phyloP scores from a whole-genome alignment of 1,140 invertebrate species.

The Pissodes strobi region DNA sequence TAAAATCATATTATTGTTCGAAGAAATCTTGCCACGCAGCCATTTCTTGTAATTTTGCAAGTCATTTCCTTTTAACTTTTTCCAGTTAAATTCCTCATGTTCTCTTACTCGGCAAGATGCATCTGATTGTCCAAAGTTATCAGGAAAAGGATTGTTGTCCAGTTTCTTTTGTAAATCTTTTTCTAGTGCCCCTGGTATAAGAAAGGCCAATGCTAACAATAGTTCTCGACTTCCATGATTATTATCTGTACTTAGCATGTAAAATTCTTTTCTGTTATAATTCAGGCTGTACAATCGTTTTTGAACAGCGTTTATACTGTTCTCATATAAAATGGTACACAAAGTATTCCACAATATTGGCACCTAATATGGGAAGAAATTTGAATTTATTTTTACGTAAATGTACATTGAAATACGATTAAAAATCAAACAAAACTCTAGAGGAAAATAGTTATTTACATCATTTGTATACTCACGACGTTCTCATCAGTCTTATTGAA shows the following conservation, averaged over 20 bases:
- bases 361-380: slow-evolving; percentile 13
- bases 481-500: slow-evolving; percentile 32
- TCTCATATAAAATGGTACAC: slow-evolving; percentile 9
- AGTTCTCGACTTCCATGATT: slow-evolving; percentile 21
- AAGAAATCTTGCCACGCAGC: slow-evolving; percentile 17
- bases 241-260: background rate
- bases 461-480: slow-evolving; percentile 8
- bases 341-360: slow-evolving; percentile 9
- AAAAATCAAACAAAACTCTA: too few species aligned
- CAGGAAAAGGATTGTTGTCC: background rate
- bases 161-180: background rate
- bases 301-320: background rate
- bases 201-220: slow-evolving; percentile 12
- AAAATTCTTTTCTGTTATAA: slow-evolving; percentile 19
- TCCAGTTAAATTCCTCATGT: slow-evolving; percentile 2
- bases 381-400: background rate
- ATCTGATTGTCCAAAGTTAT: background rate
- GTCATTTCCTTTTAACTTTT: slow-evolving; percentile 10
- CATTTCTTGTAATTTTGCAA: slow-evolving; percentile 27
- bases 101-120: background rate
- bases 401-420: too few species aligned
- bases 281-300: background rate
- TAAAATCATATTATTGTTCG: slow-evolving; percentile 13
- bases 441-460: background rate
- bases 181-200: slow-evolving; percentile 1